Evolutionary conservation across 2,888 invertebrate genomes (phyloP).

Genomic region (Hydroisotoma schaefferi): DNA sequence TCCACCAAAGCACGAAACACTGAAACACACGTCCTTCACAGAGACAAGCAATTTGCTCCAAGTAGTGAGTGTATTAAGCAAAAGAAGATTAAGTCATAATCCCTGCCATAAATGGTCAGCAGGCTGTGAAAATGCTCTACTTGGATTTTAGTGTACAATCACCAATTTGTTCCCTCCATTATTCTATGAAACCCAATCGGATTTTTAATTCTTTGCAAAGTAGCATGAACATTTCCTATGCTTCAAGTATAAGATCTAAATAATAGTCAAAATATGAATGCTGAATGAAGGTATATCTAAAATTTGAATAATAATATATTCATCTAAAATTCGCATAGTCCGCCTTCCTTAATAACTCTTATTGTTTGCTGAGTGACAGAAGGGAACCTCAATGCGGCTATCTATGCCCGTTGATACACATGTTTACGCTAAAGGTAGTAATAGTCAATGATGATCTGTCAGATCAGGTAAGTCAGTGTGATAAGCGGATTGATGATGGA

Average conservation of each 20-base stretch:
- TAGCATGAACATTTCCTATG: no score
- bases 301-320: no score
- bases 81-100: slow-evolving; percentile 17
- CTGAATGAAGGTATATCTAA: no score
- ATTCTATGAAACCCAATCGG: background rate
- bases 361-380: background rate
- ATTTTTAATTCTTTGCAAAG: no score
- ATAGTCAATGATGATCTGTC: no score
- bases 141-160: slow-evolving; percentile 8
- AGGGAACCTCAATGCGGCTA: no score
- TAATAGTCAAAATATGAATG: no score
- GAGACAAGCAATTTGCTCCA: slow-evolving; percentile 2
- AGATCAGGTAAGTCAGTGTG: no score
- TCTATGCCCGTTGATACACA: slow-evolving; percentile 13
- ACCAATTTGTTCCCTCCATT: slow-evolving; percentile 11
- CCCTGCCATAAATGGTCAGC: slow-evolving; percentile 19
- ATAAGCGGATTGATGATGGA: slow-evolving; percentile 15
- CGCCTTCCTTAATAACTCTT: background rate
- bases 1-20: slow-evolving; percentile 26
- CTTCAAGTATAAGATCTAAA: no score
- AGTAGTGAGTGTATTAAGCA: slow-evolving; percentile 17
- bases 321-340: no score
- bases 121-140: slow-evolving; percentile 18
- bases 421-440: background rate
- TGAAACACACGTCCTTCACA: background rate